Base-by-base conservation (phyloP, 2,113 vertebrate species). In the Columbina picui region DNA sequence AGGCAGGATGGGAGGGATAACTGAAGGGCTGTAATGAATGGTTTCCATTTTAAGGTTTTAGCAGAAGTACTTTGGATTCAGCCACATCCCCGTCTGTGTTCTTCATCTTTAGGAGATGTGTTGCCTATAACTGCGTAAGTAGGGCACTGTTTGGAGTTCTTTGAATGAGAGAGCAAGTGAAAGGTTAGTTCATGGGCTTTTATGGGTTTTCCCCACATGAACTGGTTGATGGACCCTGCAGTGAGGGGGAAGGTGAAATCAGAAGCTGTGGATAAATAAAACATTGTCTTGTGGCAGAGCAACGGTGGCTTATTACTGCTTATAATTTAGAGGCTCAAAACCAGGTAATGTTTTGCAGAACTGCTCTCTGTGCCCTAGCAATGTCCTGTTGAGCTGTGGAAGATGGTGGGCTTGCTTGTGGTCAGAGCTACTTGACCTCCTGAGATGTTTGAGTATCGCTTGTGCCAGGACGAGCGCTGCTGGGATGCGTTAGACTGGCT, bases 311-410 rank as follows among this genome's bases (percentile, higher is more conserved):
- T 53, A 5, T 32, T 68, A 10, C 53, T 63, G n/a, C 38, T 73
- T 26, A 1, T 17, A 36, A 25, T 10, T 30, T 8, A 20, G 0
- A 69, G 39, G 23, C 50, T 52, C 14, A 2, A 41, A 27, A 3
- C 0, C 2, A 3, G 19, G 26, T 6, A 8, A 9, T 38, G 74
- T 69, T 77, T 22, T 18, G 11, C 27, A n/a, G 34, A 47, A 9
- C 38, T 61, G 0, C 50, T 7, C 43, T 34, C 0, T 17, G 3
- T 25, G 34, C 12, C 4, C 0, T 1, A 2, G 29, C 2, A 6
- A 19, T 41, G 32, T 26, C 45, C 55, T 50, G 3, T 8, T 43
- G 10, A 19, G 23, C 53, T 73, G 32, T 2, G 1, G 39, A 13
- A 30, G 10, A 12, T 1, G 1, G 8, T 13, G 43, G 6, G 15